Evolutionary conservation across 2,888 invertebrate species (phyloP).

Genomic region (Leptogaster cylindrica): DNA sequence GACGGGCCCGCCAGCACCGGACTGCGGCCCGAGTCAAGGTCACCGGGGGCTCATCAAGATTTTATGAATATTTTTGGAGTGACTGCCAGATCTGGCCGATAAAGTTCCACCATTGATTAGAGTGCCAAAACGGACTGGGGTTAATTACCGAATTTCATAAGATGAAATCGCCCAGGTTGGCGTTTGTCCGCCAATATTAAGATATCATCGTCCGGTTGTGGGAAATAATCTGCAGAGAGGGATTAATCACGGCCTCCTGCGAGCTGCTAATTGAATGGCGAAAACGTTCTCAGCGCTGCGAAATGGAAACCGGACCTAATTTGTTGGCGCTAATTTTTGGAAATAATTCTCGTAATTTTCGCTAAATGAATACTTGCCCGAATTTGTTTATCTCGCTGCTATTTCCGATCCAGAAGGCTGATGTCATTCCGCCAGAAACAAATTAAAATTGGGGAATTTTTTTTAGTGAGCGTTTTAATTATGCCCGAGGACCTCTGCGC

Average conservation of each 20-base stretch:
- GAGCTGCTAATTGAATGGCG: conserved; percentile 20
- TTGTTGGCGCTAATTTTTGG: conserved; percentile 16
- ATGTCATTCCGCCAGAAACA: too few relatives aligned
- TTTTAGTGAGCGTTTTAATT: too few relatives aligned
- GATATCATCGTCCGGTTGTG: conserved; percentile 7
- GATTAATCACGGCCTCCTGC: conserved; percentile 21
- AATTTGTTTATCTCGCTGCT: too few relatives aligned
- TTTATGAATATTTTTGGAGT: conserved; percentile 29
- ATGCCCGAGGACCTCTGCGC: too few relatives aligned
- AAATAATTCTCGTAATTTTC: conserved; percentile 20
- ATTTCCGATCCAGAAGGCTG: too few relatives aligned
- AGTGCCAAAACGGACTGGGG: conserved; percentile 27
- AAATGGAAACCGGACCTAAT: background rate
- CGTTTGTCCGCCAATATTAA: conserved; percentile 30
- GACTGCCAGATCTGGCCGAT: conserved; percentile 27
- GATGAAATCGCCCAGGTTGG: conserved; percentile 4
- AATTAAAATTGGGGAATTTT: too few relatives aligned
- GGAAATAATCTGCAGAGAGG: background rate
- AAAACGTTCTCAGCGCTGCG: conserved; percentile 12
- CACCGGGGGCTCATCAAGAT: conserved; percentile 34
- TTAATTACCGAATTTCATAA: conserved; percentile 11
- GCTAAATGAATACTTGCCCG: conserved; percentile 24
- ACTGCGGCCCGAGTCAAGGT: conserved; percentile 35
- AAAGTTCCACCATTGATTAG: conserved; percentile 33
- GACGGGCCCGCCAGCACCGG: background rate